Conservation (phyloP, 1,140 invertebrate species). For the Brachionus calyciflorus region DNA sequence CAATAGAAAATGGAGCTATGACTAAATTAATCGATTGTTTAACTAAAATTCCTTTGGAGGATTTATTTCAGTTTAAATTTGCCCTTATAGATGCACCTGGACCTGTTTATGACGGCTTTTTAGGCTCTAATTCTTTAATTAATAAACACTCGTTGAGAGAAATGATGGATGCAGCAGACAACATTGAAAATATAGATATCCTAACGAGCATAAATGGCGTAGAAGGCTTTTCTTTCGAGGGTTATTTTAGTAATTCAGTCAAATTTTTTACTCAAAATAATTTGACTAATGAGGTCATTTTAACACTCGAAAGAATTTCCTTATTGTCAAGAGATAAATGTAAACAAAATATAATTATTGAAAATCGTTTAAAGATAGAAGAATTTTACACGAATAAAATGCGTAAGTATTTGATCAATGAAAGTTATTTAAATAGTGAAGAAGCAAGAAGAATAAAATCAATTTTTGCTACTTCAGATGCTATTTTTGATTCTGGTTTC, state of each 20-base stretch:
- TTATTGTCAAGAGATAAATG: slow-evolving; percentile 37
- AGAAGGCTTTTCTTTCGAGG: slow-evolving; percentile 41
- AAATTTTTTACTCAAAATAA: slow-evolving; percentile 41
- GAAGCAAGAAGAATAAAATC: not conserved
- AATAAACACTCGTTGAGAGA: not conserved
- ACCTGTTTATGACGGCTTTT: slow-evolving; percentile 31
- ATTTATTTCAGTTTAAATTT: slow-evolving; percentile 33
- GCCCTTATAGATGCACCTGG: slow-evolving; percentile 38
- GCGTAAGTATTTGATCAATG: not conserved
- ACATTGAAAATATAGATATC: slow-evolving; percentile 18
- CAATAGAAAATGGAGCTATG: slow-evolving; percentile 9
- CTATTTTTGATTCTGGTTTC: slow-evolving; percentile 37
- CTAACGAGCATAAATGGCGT: slow-evolving; percentile 37
- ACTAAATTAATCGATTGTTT: slow-evolving; percentile 31
- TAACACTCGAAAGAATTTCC: slow-evolving; percentile 24
- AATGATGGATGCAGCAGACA: not conserved
- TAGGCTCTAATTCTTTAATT: not conserved
- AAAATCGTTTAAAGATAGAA: not conserved
- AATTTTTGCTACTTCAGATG: slow-evolving; percentile 44
- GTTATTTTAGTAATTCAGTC: slow-evolving; percentile 36
- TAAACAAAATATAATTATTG: slow-evolving; percentile 17
- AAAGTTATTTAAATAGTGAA: not conserved
- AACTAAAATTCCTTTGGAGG: not conserved
- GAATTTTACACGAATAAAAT: slow-evolving; percentile 22
- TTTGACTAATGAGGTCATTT: slow-evolving; percentile 38